Base-by-base conservation (phyloP, 2,888 invertebrate species). In the Ennomos fuscantarius region DNA sequence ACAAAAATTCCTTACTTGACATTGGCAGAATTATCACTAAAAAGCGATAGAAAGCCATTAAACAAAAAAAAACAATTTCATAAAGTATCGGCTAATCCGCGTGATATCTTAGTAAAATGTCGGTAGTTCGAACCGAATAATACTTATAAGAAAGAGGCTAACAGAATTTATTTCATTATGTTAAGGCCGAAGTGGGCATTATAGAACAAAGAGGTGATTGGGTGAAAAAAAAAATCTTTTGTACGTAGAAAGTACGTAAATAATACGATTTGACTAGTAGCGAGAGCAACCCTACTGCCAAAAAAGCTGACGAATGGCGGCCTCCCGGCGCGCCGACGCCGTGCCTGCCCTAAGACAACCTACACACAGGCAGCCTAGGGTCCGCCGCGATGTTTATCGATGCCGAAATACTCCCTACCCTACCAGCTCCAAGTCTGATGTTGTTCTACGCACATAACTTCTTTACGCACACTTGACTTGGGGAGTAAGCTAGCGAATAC, bases 301-400 rank as follows among this genome's bases (percentile, higher is more conserved):
- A 88, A 87, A 86, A 86, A 78, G 70, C 73, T 70, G 73, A 73
- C 76, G 78, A 81, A 79, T 80, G 71, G 74, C 76, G 80, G 72
- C 76, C 76, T 67, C 77, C 72, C 75, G 82, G 55, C 76, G 74
- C 77, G 75, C 70, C 77, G 76, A 65, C 79, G 82, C 84, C 78
- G 79, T 86, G 85, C 90, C 89, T 90, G 89, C 88, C 90, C 89
- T 89, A 84, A 88, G 84, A 79, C 89, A 89, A 89, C 85, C 74
- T 82, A 86, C 74, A 84, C 81, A 85, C 84, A 86, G 85, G 72
- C 79, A 74, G 79, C 84, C 86, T 87, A 87, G 87, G 85, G 82
- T 81, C 72, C 77, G 78, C 48, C 78, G 75, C 74, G 77, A 75
- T 78, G 77, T 76, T 81, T 76, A 71, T 78, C 78, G 78, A 78